Percentiles rank a stretch among this genome's conserved stretches.
phyloP scores from a whole-genome alignment of 2,797 vertebrate genomes.

The Semotilus atromaculatus region DNA sequence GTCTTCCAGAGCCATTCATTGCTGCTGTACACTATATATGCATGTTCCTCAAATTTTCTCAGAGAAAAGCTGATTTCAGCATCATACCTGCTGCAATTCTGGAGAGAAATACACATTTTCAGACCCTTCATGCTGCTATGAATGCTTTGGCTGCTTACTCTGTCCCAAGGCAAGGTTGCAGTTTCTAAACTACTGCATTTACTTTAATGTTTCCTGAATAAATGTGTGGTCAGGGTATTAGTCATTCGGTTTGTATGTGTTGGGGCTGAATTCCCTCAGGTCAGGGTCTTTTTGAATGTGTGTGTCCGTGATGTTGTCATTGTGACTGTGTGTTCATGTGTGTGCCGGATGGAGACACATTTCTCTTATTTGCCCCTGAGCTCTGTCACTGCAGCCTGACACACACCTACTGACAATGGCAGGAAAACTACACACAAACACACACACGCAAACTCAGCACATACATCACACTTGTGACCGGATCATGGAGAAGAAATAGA shows the following conservation, averaged over 20 bases:
- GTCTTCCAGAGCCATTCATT: background rate
- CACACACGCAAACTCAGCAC: slow-evolving; percentile 38
- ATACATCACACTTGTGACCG: slow-evolving; percentile 44
- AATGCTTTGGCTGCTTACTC: background rate
- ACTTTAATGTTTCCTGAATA: slow-evolving; percentile 8
- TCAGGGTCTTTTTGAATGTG: slow-evolving; percentile 33
- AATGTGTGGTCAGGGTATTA: slow-evolving; percentile 26
- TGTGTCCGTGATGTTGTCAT: background rate
- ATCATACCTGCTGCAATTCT: background rate
- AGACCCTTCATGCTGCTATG: background rate
- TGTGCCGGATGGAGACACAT: slow-evolving; percentile 51
- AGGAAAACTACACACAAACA: slow-evolving; percentile 56
- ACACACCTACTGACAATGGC: slow-evolving; percentile 57
- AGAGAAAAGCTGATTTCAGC: slow-evolving; percentile 32
- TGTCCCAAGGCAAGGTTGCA: slow-evolving; percentile 7
- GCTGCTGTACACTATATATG: background rate
- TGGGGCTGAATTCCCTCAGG: slow-evolving; percentile 4
- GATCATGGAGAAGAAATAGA: slow-evolving; percentile 44
- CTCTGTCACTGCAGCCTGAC: slow-evolving; percentile 60
- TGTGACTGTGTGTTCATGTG: slow-evolving; percentile 38
- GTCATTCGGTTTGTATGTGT: slow-evolving; percentile 10
- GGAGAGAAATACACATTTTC: background rate
- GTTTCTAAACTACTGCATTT: slow-evolving; percentile 21
- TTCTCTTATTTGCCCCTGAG: slow-evolving; percentile 48
- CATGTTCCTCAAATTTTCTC: slow-evolving; percentile 34